Evolutionary conservation across 1,140 invertebrate genomes (phyloP).

Genomic region (Metaphire vulgaris): DNA sequence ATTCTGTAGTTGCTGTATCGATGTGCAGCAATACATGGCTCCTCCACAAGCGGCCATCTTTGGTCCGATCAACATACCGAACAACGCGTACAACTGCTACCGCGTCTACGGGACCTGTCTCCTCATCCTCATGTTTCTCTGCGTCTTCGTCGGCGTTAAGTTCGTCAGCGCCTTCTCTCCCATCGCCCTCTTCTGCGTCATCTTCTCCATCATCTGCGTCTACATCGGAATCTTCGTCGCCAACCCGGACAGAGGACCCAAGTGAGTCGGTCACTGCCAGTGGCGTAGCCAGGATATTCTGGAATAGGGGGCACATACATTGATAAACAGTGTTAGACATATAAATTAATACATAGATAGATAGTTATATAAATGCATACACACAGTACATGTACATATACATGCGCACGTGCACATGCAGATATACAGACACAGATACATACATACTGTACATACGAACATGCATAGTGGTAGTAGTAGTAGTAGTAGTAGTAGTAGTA

Average conservation of each 20-base stretch:
- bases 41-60: constrained; percentile 65
- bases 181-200: constrained; percentile 87
- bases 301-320: too few relatives aligned
- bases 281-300: too few relatives aligned
- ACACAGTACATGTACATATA: too few relatives aligned
- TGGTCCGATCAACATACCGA: constrained; percentile 37
- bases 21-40: constrained; percentile 81
- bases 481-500: too few relatives aligned
- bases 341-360: too few relatives aligned
- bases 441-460: too few relatives aligned
- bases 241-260: constrained; percentile 70
- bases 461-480: too few relatives aligned
- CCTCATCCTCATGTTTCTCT: constrained; percentile 81
- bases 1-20: constrained; percentile 45
- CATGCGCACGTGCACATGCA: too few relatives aligned
- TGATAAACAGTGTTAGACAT: too few relatives aligned
- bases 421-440: too few relatives aligned
- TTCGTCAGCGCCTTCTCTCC: constrained; percentile 99
- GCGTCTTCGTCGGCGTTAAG: constrained; percentile 93
- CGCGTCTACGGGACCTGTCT: constrained; percentile 87
- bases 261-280: neutral
- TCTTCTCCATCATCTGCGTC: constrained; percentile 91
- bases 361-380: too few relatives aligned
- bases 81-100: constrained; percentile 71
- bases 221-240: constrained; percentile 85